Base-by-base conservation (phyloP, 2,888 invertebrate species). In the Callinectes sapidus region DNA sequence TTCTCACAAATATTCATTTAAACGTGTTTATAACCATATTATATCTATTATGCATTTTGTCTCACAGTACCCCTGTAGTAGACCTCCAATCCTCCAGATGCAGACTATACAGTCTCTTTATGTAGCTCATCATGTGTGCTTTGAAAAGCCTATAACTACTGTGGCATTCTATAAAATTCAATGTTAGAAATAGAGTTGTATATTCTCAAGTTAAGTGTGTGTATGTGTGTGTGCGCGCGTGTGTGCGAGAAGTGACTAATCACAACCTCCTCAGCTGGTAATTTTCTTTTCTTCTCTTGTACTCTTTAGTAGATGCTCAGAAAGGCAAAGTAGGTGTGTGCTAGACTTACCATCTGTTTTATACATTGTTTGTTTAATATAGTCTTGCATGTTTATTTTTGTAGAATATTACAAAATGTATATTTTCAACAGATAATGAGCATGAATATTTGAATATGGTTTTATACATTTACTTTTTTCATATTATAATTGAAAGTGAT, bases 251-350 rank as follows among this genome's bases (percentile, higher is more conserved):
- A 87, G 23, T 88, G 39, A 42, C 55, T 55, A 48, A 88, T n/a
- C 54, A 5, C 55, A 28, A 54, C 61, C 28, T 14, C 48, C 55
- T 91, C 90, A 54, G 87, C 86, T 87, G 90, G 87, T 92, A 92
- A 92, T 88, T 61, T 77, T 90, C 54, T 91, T 89, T 77, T 88
- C 77, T 91, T 89, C 87, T 90, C 89, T 61, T 90, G 35, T 85
- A 86, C 86, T 93, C 88, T 93, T 55, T 93, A 91, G 93, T 93
- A 93, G 91, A 93, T 89, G 91, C 93, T 92, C 92, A 93, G 93
- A 90, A 90, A 92, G 92, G 88, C 92, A 92, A 92, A 91, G 91
- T 93, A 93, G 92, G 92, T 93, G 93, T 92, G 92, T 93, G 89
- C 48, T 91, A 91, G 91, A 89, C 85, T 92, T 90, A 71, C 32